phyloP scores from a whole-genome alignment of 2,797 vertebrate species.

The Phylloscopus collybita region DNA sequence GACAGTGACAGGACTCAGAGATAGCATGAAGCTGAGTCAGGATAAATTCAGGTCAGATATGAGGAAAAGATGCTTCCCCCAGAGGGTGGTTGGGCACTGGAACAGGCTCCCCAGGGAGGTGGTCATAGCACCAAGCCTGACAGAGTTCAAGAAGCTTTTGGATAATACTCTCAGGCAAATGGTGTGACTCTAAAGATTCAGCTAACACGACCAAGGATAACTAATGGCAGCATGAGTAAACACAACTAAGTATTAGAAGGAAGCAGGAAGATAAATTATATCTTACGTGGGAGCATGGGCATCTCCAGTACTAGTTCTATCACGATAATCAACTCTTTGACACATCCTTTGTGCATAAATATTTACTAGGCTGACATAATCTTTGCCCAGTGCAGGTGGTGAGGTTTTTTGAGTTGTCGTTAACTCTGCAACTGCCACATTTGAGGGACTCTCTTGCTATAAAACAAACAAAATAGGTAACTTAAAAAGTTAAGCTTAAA shows the following conservation, averaged over 20 bases:
- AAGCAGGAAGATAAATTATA: not conserved
- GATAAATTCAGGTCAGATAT: not conserved
- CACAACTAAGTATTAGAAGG: not conserved
- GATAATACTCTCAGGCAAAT: not conserved
- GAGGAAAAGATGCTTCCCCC: not conserved
- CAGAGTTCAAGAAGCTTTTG: not conserved
- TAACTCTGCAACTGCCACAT: not conserved
- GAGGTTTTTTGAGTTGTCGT: rapidly evolving
- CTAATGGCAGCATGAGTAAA: not conserved
- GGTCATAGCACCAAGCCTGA: not conserved
- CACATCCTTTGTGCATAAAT: rapidly evolving
- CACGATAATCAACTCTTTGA: rapidly evolving
- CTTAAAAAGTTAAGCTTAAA: not conserved
- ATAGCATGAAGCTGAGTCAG: not conserved
- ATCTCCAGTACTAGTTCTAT: rapidly evolving
- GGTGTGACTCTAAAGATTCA: not conserved
- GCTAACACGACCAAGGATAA: not conserved
- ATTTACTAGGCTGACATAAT: constrained; percentile 21
- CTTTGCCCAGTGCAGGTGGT: rapidly evolving
- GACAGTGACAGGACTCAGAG: not conserved
- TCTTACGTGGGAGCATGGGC: constrained; percentile 13
- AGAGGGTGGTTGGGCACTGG: not conserved
- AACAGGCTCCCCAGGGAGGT: not conserved
- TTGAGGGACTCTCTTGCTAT: not conserved
- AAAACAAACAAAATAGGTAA: not conserved